These are phyloP conservation scores for Pungitius pungitius DNA, from an alignment of 2,113 vertebrate genomes.

Conservation along the genomic window DNA sequence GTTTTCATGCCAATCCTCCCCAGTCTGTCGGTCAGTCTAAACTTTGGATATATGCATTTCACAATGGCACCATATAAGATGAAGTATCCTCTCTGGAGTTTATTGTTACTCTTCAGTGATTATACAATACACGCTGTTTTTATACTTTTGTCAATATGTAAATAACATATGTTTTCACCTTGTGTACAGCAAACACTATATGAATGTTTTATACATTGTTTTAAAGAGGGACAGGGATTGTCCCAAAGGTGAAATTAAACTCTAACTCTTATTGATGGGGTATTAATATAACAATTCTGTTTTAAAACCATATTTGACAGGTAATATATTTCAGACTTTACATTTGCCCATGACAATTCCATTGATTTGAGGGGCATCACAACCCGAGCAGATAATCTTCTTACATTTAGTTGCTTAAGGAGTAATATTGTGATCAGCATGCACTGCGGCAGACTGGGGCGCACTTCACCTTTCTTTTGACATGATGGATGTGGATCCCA, in stretches of 20 bases:
- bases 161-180: background rate
- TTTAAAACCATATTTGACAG: slow-evolving; percentile 42
- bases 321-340: slow-evolving; percentile 58
- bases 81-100: slow-evolving; percentile 1
- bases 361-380: slow-evolving; percentile 35
- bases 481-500: slow-evolving; percentile 75
- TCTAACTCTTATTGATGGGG: background rate
- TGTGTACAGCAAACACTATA: slow-evolving; percentile 5
- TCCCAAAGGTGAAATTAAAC: slow-evolving; percentile 23
- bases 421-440: slow-evolving; percentile 72
- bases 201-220: background rate
- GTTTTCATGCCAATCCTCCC: background rate
- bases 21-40: slow-evolving; percentile 9
- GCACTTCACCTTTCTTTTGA: slow-evolving; percentile 63
- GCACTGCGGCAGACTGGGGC: slow-evolving; percentile 57
- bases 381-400: slow-evolving; percentile 70
- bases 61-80: background rate
- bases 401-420: slow-evolving; percentile 62
- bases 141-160: slow-evolving; percentile 33
- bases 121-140: background rate
- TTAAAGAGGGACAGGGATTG: background rate
- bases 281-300: slow-evolving; percentile 17
- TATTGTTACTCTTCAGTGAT: background rate
- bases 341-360: slow-evolving; percentile 67
- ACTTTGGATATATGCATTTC: slow-evolving; percentile 26